phyloP scores from a whole-genome alignment of 2,113 vertebrate species.

The Phoxinus phoxinus region DNA sequence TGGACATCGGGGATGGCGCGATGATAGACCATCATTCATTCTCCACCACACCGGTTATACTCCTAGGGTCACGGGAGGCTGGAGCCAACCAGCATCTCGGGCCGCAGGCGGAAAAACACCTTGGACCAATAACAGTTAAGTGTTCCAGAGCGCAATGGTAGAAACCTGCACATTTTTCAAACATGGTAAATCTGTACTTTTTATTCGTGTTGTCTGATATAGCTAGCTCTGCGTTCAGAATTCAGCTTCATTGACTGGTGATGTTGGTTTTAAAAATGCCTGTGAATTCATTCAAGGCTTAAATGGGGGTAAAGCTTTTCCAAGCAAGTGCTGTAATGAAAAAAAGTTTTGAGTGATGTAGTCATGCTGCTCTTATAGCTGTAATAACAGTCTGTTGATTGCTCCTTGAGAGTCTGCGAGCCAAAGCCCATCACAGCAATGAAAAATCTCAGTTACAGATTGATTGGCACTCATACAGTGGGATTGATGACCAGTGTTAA shows the following conservation, averaged over 20 bases:
- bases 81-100: too few relatives aligned
- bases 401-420: conserved; percentile 44
- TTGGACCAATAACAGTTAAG: background rate
- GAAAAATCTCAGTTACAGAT: conserved; percentile 50
- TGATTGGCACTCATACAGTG: conserved; percentile 43
- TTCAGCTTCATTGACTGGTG: background rate
- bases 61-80: too few relatives aligned
- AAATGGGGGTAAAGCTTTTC: conserved; percentile 15
- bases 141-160: background rate
- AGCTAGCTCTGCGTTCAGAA: background rate
- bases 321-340: conserved; percentile 35
- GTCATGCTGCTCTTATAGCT: conserved; percentile 29
- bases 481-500: conserved; percentile 66
- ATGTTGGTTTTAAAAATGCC: background rate
- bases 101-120: too few relatives aligned
- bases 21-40: too few relatives aligned
- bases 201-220: background rate
- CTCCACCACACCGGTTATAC: too few relatives aligned
- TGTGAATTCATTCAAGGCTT: conserved; percentile 12
- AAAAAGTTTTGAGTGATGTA: conserved; percentile 46
- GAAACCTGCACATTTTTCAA: background rate
- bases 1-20: too few relatives aligned
- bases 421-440: conserved; percentile 45
- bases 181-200: background rate
- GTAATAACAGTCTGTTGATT: conserved; percentile 55